Conservation (phyloP, 2,113 vertebrate species). For the Oreochromis tanganicae region DNA sequence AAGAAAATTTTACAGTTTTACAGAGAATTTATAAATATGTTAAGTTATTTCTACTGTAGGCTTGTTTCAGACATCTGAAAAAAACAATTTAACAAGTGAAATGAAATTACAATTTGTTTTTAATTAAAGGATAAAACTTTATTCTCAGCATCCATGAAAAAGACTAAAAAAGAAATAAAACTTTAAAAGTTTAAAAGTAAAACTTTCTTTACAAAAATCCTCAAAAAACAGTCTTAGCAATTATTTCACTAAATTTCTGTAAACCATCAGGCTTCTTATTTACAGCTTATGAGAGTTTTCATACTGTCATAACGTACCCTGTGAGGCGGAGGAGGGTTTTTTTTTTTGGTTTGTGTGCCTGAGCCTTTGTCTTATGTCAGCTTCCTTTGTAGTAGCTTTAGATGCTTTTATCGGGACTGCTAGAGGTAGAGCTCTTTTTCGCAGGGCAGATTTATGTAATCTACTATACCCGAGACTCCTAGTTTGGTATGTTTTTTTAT, state of each 20-base stretch:
- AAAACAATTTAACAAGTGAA: neutral
- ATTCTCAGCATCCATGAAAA: neutral
- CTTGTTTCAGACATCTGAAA: neutral
- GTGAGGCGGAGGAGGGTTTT: neutral
- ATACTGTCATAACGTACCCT: neutral
- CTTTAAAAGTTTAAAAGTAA: neutral
- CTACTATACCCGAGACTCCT: neutral
- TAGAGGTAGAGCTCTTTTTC: neutral
- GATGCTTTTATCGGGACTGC: neutral
- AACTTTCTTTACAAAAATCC: neutral
- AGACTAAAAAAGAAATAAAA: neutral
- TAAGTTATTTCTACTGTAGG: neutral
- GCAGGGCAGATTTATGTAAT: neutral
- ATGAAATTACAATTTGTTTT: neutral
- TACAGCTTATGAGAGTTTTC: neutral
- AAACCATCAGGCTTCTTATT: neutral
- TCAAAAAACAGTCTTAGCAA: neutral
- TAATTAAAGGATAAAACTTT: neutral
- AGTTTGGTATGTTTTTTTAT: constrained; percentile 2
- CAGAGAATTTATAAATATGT: neutral
- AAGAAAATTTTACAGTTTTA: neutral
- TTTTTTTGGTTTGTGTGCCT: neutral
- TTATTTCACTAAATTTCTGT: neutral
- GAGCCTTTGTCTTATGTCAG: neutral
- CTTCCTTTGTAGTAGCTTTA: neutral